Evolutionary conservation across 2,797 vertebrate species (phyloP).

Genomic region (Valencia hispanica): DNA sequence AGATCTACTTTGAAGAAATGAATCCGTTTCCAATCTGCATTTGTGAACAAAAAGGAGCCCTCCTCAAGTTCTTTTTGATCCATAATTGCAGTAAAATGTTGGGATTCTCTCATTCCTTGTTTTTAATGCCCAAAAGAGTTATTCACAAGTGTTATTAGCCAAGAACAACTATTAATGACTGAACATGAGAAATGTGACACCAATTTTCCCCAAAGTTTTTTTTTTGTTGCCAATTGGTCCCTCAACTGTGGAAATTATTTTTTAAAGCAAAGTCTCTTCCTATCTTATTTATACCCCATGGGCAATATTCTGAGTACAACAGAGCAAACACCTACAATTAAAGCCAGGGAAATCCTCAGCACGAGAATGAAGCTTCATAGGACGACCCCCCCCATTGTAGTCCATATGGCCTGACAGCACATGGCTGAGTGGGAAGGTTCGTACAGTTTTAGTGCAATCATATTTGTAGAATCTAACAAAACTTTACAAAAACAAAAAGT

Average conservation of each 20-base stretch:
- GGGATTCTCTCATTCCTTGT: not conserved
- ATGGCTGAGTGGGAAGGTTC: constrained; percentile 48
- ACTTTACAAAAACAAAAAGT: constrained; percentile 42
- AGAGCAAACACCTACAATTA: not conserved
- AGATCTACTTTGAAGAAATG: not conserved
- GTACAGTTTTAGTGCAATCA: constrained; percentile 77
- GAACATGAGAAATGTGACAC: not conserved
- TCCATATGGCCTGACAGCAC: constrained; percentile 26
- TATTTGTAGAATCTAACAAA: constrained; percentile 54
- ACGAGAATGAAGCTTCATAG: constrained; percentile 63
- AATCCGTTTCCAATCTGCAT: constrained; percentile 12
- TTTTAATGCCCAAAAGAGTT: constrained; percentile 38
- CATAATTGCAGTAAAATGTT: not conserved
- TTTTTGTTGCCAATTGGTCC: constrained; percentile 49
- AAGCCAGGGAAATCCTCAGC: constrained; percentile 65
- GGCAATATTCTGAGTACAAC: constrained; percentile 32
- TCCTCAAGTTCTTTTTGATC: constrained; percentile 9
- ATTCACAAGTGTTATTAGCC: not conserved
- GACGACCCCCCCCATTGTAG: constrained; percentile 36
- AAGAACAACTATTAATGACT: not conserved
- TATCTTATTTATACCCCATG: constrained; percentile 38
- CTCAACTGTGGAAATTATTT: constrained; percentile 24
- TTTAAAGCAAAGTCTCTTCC: constrained; percentile 12
- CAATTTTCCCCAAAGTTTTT: constrained; percentile 1
- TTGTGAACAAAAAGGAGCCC: constrained; percentile 17